Evolutionary conservation across 2,888 invertebrate species (phyloP).

Genomic region (Dryobota labecula): DNA sequence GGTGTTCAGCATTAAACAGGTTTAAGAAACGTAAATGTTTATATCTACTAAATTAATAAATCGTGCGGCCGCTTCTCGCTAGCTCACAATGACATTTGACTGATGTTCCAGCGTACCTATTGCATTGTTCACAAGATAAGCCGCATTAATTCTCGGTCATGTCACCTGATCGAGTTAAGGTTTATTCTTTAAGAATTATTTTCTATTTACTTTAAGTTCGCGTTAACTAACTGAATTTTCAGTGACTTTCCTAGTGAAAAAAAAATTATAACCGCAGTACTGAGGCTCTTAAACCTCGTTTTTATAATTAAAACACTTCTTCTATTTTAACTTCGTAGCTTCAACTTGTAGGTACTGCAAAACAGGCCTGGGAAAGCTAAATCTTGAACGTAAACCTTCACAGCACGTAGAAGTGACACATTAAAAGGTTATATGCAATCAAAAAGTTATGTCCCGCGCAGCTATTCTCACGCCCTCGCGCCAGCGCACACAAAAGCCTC

Average conservation of each 20-base stretch:
- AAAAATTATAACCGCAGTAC: background rate
- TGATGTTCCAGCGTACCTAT: constrained; percentile 75
- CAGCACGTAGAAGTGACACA: constrained; percentile 56
- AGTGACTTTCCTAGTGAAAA: background rate
- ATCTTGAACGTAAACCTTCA: constrained; percentile 33
- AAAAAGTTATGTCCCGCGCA: constrained; percentile 69
- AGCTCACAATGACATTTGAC: constrained; percentile 74
- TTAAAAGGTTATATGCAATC: constrained; percentile 70
- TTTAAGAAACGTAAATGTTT: constrained; percentile 64
- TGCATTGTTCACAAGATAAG: constrained; percentile 85
- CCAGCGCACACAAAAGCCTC: constrained; percentile 71
- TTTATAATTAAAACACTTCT: background rate
- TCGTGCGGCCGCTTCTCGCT: constrained; percentile 58
- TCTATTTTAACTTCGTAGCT: background rate
- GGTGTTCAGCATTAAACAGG: constrained; percentile 78
- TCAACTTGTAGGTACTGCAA: constrained; percentile 10
- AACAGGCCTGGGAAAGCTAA: constrained; percentile 29
- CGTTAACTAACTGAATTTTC: constrained; percentile 3
- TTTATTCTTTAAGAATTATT: constrained; percentile 25
- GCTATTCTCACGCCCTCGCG: constrained; percentile 75
- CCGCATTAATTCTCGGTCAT: constrained; percentile 81
- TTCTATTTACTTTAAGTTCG: constrained; percentile 26
- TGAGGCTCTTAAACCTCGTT: background rate
- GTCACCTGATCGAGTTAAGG: constrained; percentile 74
- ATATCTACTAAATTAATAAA: constrained; percentile 65